phyloP scores from a whole-genome alignment of 2,797 vertebrate species.

The Columba guinea region DNA sequence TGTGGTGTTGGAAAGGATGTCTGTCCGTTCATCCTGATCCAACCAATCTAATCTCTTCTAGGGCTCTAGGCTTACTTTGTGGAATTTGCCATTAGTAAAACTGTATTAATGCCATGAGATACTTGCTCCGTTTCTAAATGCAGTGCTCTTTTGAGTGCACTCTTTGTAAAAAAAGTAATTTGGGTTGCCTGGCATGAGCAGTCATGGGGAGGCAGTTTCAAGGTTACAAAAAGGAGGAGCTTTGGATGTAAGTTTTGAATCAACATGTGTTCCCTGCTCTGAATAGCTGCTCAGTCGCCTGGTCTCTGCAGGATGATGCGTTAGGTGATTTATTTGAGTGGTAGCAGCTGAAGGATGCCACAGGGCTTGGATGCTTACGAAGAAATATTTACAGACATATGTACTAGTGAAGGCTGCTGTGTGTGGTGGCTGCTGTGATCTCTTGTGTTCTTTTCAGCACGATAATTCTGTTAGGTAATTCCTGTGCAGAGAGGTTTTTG shows the following conservation, averaged over 20 bases:
- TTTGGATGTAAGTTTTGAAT: not conserved
- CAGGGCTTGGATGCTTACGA: not conserved
- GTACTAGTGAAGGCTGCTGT: not conserved
- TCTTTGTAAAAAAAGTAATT: not conserved
- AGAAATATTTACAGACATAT: not conserved
- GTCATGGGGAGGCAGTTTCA: not conserved
- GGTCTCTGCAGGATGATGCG: not conserved
- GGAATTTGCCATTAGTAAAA: not conserved
- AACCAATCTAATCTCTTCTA: not conserved
- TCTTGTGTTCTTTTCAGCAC: not conserved
- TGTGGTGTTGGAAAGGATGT: not conserved
- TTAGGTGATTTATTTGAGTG: not conserved
- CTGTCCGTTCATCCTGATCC: not conserved
- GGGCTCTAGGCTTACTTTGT: not conserved
- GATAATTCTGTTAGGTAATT: not conserved
- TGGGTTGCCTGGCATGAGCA: not conserved
- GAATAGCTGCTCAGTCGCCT: not conserved
- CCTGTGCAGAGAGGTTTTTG: not conserved
- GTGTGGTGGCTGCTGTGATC: not conserved
- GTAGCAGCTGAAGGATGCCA: not conserved
- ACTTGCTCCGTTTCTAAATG: not conserved
- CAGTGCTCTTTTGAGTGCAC: not conserved
- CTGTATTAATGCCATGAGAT: not conserved
- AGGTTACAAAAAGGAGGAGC: not conserved
- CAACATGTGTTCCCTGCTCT: not conserved